phyloP scores from a whole-genome alignment of 2,888 invertebrate genomes.

The Diaphora mendica region DNA sequence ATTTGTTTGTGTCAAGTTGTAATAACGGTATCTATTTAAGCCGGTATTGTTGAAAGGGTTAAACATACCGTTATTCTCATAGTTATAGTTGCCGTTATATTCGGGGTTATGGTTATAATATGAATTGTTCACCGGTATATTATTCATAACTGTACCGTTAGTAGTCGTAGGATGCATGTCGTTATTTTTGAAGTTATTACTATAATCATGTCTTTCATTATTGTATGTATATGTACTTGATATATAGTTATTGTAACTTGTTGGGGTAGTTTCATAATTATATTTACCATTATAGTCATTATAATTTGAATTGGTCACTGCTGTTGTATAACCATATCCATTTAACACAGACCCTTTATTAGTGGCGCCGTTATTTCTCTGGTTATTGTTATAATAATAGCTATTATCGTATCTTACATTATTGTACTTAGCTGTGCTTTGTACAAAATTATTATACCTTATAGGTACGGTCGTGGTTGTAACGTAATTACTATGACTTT shows the following conservation, averaged over 20 bases:
- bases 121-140: neutral
- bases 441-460: neutral
- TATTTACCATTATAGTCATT: constrained; percentile 8
- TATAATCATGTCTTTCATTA: neutral
- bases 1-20: neutral
- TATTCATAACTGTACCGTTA: neutral
- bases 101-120: neutral
- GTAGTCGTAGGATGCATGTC: neutral
- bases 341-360: neutral
- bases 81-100: constrained; percentile 6
- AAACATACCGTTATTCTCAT: constrained; percentile 1
- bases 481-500: neutral
- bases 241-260: neutral
- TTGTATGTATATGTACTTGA: neutral
- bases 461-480: neutral
- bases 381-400: neutral
- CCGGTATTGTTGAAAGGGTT: constrained; percentile 6
- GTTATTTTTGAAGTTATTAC: neutral
- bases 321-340: neutral
- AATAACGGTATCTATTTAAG: constrained; percentile 5
- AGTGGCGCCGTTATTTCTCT: neutral
- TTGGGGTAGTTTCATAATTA: constrained; percentile 3
- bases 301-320: neutral
- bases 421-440: neutral
- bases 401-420: neutral